Percentiles rank a stretch among this genome's conserved stretches.
These are phyloP conservation scores for Dyspetes luteomarginatus DNA, from an alignment of 2,888 invertebrate species.

Conservation along the genomic window DNA sequence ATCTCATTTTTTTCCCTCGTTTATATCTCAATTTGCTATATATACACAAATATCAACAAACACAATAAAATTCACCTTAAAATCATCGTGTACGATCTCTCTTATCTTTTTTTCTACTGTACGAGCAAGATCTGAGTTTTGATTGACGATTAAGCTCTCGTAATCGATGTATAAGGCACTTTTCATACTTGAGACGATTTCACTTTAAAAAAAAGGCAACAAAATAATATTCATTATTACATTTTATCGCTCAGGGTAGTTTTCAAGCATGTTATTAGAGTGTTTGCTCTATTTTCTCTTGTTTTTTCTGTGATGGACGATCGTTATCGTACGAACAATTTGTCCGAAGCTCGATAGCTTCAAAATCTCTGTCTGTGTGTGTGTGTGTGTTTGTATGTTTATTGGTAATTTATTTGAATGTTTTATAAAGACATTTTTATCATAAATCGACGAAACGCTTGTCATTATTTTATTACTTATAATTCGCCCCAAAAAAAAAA, in stretches of 20 bases:
- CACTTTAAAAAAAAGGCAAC: conserved; percentile 10
- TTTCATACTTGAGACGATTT: conserved; percentile 37
- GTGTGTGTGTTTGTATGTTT: conserved; percentile 12
- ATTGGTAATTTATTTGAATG: conserved; percentile 17
- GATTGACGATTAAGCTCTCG: conserved; percentile 17
- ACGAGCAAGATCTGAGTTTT: conserved; percentile 1
- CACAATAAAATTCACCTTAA: conserved; percentile 34
- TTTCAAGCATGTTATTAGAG: background rate
- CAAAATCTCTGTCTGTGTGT: background rate
- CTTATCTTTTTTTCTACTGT: conserved; percentile 5
- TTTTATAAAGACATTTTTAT: conserved; percentile 36
- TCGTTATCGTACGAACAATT: conserved; percentile 16
- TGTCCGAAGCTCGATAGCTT: conserved; percentile 2
- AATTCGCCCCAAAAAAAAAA: conserved; percentile 23
- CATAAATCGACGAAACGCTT: background rate
- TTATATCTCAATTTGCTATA: conserved; percentile 26
- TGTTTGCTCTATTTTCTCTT: background rate
- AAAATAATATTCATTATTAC: conserved; percentile 1
- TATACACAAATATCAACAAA: conserved; percentile 24
- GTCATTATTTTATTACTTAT: conserved; percentile 2
- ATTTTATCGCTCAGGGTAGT: background rate
- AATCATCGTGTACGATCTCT: background rate
- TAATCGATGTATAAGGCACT: conserved; percentile 43
- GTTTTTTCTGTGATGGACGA: conserved; percentile 30
- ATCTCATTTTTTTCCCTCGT: conserved; percentile 30